Conservation (phyloP, 2,888 invertebrate species). For the Oconnorella tubifera region DNA sequence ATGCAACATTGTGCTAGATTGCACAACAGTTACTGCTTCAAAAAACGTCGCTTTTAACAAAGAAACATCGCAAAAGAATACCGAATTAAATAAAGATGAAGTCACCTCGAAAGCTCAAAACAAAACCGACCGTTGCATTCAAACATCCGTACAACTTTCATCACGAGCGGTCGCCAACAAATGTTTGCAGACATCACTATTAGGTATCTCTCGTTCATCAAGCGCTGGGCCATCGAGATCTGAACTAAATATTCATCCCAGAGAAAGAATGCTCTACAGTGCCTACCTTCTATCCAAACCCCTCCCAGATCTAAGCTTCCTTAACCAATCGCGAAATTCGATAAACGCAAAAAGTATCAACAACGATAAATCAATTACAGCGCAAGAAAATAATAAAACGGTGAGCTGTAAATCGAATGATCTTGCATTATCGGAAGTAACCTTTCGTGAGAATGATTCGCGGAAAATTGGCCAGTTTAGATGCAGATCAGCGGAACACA, state of each 20-base stretch:
- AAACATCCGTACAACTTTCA: not conserved
- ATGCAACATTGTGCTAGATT: too few species aligned
- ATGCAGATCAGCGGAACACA: not conserved
- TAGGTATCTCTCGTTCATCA: too few species aligned
- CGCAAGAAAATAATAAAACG: too few species aligned
- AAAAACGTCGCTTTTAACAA: too few species aligned
- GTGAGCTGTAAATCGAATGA: too few species aligned
- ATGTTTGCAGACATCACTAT: slow-evolving; percentile 32
- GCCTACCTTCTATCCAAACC: slow-evolving; percentile 19
- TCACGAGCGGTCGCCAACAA: slow-evolving; percentile 24
- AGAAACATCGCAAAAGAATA: too few species aligned
- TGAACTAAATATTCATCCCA: too few species aligned
- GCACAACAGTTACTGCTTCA: too few species aligned
- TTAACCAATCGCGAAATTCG: slow-evolving; percentile 22
- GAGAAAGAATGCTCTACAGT: slow-evolving; percentile 17
- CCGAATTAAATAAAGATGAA: too few species aligned
- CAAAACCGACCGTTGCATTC: too few species aligned
- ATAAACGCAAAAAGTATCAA: not conserved
- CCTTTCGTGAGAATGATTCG: not conserved
- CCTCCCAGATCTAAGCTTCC: slow-evolving; percentile 37
- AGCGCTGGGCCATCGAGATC: too few species aligned
- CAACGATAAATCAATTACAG: not conserved
- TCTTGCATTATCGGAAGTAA: not conserved
- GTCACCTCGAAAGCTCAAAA: too few species aligned
- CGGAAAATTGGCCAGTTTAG: not conserved